Percentiles rank a stretch among this genome's conserved stretches.
These are phyloP conservation scores for Vicugna pacos DNA, from an alignment of 2,113 vertebrate genomes.

Conservation along the genomic window DNA sequence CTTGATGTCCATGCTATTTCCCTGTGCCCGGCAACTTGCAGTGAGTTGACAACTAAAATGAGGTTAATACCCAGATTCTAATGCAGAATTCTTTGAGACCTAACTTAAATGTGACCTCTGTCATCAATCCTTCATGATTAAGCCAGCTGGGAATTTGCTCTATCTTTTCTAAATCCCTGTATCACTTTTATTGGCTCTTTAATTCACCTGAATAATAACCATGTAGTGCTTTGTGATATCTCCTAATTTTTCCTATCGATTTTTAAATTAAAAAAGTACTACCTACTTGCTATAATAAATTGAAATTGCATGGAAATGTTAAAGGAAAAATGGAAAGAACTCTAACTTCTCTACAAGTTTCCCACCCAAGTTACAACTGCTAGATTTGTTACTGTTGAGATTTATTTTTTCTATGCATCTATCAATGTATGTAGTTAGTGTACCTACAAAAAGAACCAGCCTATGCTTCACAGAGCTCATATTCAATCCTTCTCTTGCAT, in stretches of 20 bases:
- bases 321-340: neutral
- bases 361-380: neutral
- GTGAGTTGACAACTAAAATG: neutral
- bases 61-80: neutral
- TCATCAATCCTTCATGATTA: neutral
- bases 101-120: neutral
- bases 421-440: neutral
- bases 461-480: neutral
- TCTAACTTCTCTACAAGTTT: neutral
- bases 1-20: neutral
- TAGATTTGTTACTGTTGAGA: neutral
- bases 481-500: neutral
- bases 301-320: neutral
- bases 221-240: neutral
- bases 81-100: neutral
- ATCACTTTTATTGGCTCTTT: neutral
- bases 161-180: neutral
- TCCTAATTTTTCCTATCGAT: conserved; percentile 36
- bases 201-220: neutral
- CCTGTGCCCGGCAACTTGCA: neutral
- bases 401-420: neutral
- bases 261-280: conserved; percentile 8
- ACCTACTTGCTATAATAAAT: neutral
- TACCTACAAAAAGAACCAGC: neutral
- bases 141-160: neutral